These are phyloP conservation scores for Elachura formosa DNA, from an alignment of 2,113 vertebrate genomes.

Conservation along the genomic window DNA sequence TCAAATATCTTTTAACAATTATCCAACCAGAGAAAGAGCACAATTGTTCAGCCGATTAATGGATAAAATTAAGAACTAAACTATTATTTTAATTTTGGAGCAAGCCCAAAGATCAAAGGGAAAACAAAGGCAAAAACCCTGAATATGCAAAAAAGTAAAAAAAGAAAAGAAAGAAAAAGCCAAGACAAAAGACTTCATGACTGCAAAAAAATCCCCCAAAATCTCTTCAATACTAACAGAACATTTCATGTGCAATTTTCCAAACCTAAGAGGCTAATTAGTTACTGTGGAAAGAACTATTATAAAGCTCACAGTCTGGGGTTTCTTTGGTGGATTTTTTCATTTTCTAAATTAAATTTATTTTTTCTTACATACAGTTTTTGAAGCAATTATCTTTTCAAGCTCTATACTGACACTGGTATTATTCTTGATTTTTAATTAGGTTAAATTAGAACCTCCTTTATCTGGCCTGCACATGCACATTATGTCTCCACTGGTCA, in stretches of 20 bases:
- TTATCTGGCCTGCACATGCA: not conserved
- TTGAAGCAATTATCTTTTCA: conserved; percentile 12
- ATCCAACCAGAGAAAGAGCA: not conserved
- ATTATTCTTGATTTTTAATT: conserved; percentile 23
- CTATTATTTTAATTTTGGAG: not conserved
- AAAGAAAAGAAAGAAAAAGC: not conserved
- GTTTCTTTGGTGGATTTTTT: not conserved
- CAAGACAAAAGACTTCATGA: not conserved
- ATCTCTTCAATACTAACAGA: not conserved
- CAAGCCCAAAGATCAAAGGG: not conserved
- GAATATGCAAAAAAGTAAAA: not conserved
- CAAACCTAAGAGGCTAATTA: conserved; percentile 5
- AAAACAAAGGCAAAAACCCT: not conserved
- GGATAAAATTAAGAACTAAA: not conserved
- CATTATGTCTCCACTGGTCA: not conserved
- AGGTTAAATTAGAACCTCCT: conserved; percentile 6
- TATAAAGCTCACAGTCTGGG: not conserved
- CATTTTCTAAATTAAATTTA: not conserved
- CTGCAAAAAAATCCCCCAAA: not conserved
- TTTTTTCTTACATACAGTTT: not conserved
- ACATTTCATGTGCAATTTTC: not conserved
- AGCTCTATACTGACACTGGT: not conserved
- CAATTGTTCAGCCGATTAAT: not conserved
- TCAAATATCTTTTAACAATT: not conserved
- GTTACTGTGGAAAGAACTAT: not conserved